Base-by-base conservation (phyloP, 2,797 vertebrate species). In the Enteromius radiatus region DNA sequence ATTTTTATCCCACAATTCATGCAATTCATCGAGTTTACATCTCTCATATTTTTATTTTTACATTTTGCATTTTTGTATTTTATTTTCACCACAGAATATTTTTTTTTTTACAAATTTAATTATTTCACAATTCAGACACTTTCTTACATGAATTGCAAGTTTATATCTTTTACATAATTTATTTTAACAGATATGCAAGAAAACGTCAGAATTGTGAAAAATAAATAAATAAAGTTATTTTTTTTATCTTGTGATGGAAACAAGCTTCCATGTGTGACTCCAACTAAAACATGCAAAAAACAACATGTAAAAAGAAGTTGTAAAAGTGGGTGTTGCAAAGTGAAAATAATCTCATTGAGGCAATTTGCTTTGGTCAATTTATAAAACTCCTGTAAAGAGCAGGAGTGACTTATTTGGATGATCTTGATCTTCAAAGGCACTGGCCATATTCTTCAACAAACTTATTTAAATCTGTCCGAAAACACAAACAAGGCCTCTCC, bases 401-500 rank as follows among this genome's bases (percentile, higher is more conserved):
- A 23, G 14, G 5, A 38, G 43, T 52, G 79, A 73, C 28, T 49
- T 21, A 10, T 75, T 59, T 70, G 68, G 26, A 17, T n/a, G n/a
- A n/a, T n/a, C n/a, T n/a, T n/a, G n/a, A n/a, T n/a, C n/a, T n/a
- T 52, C 10, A 74, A 80, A 74, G 70, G 70, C 80, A 65, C 80
- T n/a, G 80, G 23, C 26, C 28, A 54, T 26, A 28, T 41, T 81
- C 45, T 38, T 81, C 33, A 47, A 21, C 56, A 81, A 36, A 28
- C 38, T 76, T 12, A 76, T 10, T 64, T n/a, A 19, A 63, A 93
- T 90, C 74, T 92, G 77, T 98, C 95, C 0, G 94, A 92, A 84
- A 96, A 96, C 67, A 97, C 82, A 87, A 97, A 93, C 91, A 98
- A 88, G 33, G 94, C 95, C 90, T 98, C 97, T 79, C 96, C 97